Base-by-base conservation (phyloP, 1,140 invertebrate species). In the Drosophila lini region DNA sequence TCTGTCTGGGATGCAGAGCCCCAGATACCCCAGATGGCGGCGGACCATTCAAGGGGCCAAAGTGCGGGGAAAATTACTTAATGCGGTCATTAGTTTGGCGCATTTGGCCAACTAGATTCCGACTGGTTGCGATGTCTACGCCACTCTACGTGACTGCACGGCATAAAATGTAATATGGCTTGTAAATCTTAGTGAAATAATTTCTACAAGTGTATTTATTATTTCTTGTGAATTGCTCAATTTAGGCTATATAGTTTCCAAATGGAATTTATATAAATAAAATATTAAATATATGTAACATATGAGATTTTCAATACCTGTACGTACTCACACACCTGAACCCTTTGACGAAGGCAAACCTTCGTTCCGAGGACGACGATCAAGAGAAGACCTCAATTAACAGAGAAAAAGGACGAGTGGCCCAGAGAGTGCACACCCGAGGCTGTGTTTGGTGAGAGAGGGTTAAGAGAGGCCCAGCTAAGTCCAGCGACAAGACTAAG, bases 21-120 rank as follows among this genome's bases (percentile, higher is more conserved):
- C 48, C 41, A 16, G 36, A 69, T 53, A 71, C 38, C 28, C 41
- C 50, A 34, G 68, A 69, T 32, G 52, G 13, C n/a, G 58, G 25
- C 5, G 31, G 13, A 45, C 28, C 19, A 22, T 65, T 58, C 22
- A 3, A 9, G 45, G 47, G 65, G 61, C 15, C 19, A 31, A 64
- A 44, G 44, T 41, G 32, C 19, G 73, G 32, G 67, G 71, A 45
- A 80, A 88, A 88, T 88, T 82, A 77, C 57, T 74, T 80, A 88
- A 88, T 70, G 73, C 76, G 67, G 62, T 64, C 71, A 80, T 86
- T 82, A 63, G 74, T 60, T 41, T 42, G 38, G 63, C 60, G 76
- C 58, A 80, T 80, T 88, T 62, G 64, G 45, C 48, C 81, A 86
- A 77, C 80, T 77, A 38, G 71, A 82, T 74, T 55, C 81, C 71